Conservation (phyloP, 2,888 invertebrate genomes). For the Oscheius sp. region DNA sequence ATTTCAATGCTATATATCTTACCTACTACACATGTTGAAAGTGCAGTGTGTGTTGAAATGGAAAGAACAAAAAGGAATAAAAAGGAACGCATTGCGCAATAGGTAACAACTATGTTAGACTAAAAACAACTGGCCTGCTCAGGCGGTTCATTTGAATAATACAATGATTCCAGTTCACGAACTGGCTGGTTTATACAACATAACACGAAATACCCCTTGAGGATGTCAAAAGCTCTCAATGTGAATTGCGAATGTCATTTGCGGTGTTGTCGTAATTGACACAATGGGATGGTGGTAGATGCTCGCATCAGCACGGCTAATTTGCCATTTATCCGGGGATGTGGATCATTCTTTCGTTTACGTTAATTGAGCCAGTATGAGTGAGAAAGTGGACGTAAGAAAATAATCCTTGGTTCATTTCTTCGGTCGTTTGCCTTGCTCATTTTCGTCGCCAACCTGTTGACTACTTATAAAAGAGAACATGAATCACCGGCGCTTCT, state of each 20-base stretch:
- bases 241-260: constrained; percentile 9
- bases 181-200: neutral
- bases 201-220: neutral
- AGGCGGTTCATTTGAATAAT: constrained; percentile 25
- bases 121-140: neutral
- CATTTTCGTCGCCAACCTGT: too few species aligned
- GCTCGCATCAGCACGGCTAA: constrained; percentile 21
- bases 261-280: constrained; percentile 28
- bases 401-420: too few species aligned
- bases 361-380: constrained; percentile 1
- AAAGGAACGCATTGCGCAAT: constrained; percentile 3
- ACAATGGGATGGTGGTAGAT: constrained; percentile 27
- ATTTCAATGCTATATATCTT: neutral
- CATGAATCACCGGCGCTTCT: too few species aligned
- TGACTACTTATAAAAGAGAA: too few species aligned
- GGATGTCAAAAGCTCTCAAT: constrained; percentile 2
- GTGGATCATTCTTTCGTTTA: constrained; percentile 1
- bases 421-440: too few species aligned
- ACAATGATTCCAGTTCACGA: constrained; percentile 26
- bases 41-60: neutral
- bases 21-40: constrained; percentile 19
- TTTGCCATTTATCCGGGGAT: constrained; percentile 31
- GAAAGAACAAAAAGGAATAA: neutral
- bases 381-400: too few species aligned
- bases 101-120: neutral